A percentile compares a stretch with the other conserved stretches of the same genome.
These are phyloP conservation scores for Bombus superbus DNA, from an alignment of 1,140 invertebrate genomes.

Conservation along the genomic window DNA sequence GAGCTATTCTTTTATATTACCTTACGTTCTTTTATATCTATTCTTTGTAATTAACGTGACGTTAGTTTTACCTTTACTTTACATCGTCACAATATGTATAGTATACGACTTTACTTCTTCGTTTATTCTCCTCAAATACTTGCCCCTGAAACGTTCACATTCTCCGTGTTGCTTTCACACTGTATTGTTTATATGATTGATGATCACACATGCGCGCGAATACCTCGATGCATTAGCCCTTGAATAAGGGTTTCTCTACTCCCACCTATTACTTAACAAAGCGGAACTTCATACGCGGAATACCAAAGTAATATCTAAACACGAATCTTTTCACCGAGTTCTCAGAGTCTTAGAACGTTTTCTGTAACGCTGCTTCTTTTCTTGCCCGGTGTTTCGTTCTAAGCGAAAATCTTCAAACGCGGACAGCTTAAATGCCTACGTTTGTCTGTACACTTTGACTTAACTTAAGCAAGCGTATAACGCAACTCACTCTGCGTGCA, in stretches of 20 bases:
- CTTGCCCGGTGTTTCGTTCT: too few relatives aligned
- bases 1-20: not conserved
- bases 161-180: not conserved
- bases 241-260: not conserved
- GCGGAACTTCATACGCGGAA: not conserved
- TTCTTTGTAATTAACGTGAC: not conserved
- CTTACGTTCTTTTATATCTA: not conserved
- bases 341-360: too few relatives aligned
- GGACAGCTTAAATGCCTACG: not conserved
- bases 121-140: not conserved
- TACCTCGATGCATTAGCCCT: not conserved
- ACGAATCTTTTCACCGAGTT: too few relatives aligned
- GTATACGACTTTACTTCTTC: not conserved
- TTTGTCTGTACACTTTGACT: not conserved
- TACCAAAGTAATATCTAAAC: not conserved
- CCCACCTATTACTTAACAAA: not conserved
- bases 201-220: not conserved
- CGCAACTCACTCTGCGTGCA: not conserved
- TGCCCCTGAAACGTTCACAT: not conserved
- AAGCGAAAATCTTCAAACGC: not conserved
- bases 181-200: not conserved
- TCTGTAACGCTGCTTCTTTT: too few relatives aligned
- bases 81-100: not conserved
- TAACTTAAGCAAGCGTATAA: not conserved
- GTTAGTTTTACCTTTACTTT: not conserved